A percentile compares a stretch with the other conserved stretches of the same genome.
phyloP scores from a whole-genome alignment of 2,797 vertebrate genomes.

The Alcedo atthis region DNA sequence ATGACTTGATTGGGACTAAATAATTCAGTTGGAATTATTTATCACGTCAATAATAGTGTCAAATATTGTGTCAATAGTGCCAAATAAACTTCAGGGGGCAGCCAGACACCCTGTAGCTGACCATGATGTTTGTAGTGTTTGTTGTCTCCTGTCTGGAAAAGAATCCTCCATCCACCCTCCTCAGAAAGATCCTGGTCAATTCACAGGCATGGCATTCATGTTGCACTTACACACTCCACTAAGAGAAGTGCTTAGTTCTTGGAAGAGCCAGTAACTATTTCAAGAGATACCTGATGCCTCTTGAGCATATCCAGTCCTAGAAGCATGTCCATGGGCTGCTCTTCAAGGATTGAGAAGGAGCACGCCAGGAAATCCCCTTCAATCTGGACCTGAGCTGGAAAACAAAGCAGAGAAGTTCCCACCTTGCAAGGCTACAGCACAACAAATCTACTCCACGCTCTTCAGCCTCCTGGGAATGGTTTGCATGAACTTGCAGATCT shows the following conservation, averaged over 20 bases:
- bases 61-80: too few relatives aligned
- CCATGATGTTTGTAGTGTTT: rapidly evolving
- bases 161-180: neutral
- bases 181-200: neutral
- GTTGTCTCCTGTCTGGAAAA: neutral
- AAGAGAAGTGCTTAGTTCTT: neutral
- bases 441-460: neutral
- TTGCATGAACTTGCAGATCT: neutral
- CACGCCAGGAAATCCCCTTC: slow-evolving; percentile 97
- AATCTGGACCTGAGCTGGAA: slow-evolving; percentile 96
- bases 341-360: slow-evolving; percentile 98
- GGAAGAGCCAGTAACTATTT: neutral
- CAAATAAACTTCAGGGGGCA: neutral
- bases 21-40: neutral
- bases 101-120: neutral
- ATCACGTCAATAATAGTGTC: too few relatives aligned
- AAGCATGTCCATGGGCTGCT: slow-evolving; percentile 99
- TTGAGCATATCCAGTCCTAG: slow-evolving; percentile 99
- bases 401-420: neutral
- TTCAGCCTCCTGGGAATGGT: neutral
- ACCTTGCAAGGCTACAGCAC: neutral
- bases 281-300: slow-evolving; percentile 90
- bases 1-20: neutral
- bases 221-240: neutral
- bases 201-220: neutral